These are phyloP conservation scores for Tetanocera ferruginea DNA, from an alignment of 2,888 invertebrate genomes.

Conservation along the genomic window DNA sequence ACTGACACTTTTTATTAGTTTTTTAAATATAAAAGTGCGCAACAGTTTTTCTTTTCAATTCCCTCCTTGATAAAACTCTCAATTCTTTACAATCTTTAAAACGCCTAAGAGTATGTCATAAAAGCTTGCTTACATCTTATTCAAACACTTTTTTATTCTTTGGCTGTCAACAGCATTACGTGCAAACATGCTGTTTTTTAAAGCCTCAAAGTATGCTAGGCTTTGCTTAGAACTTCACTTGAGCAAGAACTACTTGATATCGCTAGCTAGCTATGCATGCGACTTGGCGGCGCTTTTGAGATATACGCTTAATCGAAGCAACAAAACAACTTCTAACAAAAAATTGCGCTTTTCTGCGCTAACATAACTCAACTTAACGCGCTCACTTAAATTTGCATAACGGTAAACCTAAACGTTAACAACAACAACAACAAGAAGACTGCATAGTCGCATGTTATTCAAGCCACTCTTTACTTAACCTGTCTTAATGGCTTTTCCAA, in stretches of 20 bases:
- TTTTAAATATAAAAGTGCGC: no score
- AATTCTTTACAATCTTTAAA: neutral
- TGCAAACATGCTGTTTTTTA: neutral
- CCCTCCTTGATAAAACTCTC: neutral
- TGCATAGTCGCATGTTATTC: no score
- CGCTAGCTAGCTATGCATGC: neutral
- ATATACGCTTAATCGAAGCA: neutral
- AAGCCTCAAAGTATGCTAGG: neutral
- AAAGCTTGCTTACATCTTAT: neutral
- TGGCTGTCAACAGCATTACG: no score
- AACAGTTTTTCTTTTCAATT: no score
- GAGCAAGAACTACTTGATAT: neutral
- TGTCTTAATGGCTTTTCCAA: constrained; percentile 59
- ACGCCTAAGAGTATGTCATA: neutral
- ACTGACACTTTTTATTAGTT: no score
- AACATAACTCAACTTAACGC: constrained; percentile 11
- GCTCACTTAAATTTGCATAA: constrained; percentile 12
- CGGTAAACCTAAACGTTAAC: neutral
- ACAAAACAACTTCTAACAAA: neutral
- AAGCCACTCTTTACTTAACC: neutral
- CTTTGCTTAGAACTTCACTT: neutral
- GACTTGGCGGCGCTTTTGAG: neutral
- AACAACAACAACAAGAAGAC: no score
- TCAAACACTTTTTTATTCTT: neutral
- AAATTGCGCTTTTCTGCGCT: constrained; percentile 11